Evolutionary conservation across 2,113 vertebrate species (phyloP).

Genomic region (Oreotrochilus melanogaster): DNA sequence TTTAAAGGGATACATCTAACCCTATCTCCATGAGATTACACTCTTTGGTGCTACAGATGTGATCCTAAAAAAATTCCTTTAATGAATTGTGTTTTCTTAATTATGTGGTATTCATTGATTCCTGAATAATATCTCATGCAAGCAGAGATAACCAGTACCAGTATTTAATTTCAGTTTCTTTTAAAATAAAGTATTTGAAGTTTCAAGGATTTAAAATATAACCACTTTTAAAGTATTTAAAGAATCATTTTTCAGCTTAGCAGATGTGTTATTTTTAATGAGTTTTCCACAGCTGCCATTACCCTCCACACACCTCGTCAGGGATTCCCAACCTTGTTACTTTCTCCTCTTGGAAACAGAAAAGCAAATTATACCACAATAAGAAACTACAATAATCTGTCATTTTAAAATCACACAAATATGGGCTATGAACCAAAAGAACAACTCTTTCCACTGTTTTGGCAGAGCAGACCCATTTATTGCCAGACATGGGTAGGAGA

Average conservation of each 20-base stretch:
- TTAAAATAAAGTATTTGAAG: not conserved
- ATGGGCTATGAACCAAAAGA: not conserved
- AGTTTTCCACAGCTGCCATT: not conserved
- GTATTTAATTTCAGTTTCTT: not conserved
- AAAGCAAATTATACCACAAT: not conserved
- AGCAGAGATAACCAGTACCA: not conserved
- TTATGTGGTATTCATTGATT: fast-evolving
- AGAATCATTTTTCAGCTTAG: not conserved
- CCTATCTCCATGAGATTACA: not conserved
- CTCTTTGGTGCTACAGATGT: not conserved
- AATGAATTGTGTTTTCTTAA: not conserved
- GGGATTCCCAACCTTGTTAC: not conserved
- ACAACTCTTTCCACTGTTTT: not conserved
- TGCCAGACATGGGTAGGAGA: slow-evolving; percentile 16
- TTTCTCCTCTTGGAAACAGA: not conserved
- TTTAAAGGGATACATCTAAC: not conserved
- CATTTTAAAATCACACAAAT: not conserved
- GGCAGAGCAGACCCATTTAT: not conserved
- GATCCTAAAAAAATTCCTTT: not conserved
- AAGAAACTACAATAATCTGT: not conserved
- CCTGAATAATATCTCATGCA: not conserved
- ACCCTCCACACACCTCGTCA: not conserved
- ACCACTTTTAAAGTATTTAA: not conserved
- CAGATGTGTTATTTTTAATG: not conserved
- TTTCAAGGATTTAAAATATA: not conserved